These are phyloP conservation scores for Alsophila aescularia DNA, from an alignment of 2,888 invertebrate genomes.

Conservation along the genomic window DNA sequence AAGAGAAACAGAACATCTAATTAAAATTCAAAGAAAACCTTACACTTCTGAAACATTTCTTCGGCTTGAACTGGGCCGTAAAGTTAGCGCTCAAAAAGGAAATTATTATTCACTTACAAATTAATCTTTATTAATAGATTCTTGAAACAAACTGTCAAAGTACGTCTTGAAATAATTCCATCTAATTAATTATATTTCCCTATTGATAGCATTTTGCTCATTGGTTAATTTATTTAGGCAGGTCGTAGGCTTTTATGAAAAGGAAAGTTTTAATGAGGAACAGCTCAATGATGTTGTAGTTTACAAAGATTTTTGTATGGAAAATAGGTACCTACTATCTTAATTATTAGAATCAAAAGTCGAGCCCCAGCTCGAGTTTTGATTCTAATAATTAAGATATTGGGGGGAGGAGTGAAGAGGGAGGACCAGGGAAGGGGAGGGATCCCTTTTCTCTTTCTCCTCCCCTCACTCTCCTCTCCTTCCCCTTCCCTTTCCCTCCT, in stretches of 20 bases:
- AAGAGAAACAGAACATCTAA: conserved; percentile 9
- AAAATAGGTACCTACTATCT: too few relatives aligned
- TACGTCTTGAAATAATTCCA: conserved; percentile 17
- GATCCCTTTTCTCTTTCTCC: too few relatives aligned
- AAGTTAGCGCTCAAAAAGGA: conserved; percentile 24
- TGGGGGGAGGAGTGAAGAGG: too few relatives aligned
- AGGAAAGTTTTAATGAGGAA: background rate
- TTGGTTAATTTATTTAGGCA: background rate
- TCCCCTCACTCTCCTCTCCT: too few relatives aligned
- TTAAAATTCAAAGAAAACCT: conserved; percentile 20
- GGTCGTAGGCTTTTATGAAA: conserved; percentile 1
- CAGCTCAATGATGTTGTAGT: too few relatives aligned
- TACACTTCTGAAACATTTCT: conserved; percentile 10
- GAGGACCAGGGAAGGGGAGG: too few relatives aligned
- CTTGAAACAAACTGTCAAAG: conserved; percentile 19
- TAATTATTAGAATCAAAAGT: too few relatives aligned
- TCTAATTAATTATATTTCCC: conserved; percentile 23
- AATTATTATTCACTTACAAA: conserved; percentile 27
- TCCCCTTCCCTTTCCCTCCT: too few relatives aligned
- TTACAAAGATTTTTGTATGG: too few relatives aligned
- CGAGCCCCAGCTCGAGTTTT: too few relatives aligned
- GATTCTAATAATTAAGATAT: too few relatives aligned
- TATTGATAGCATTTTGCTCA: conserved; percentile 7
- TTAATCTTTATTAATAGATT: conserved; percentile 27
- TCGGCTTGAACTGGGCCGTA: conserved; percentile 8